Percentiles rank a stretch among this genome's conserved stretches.
phyloP scores from a whole-genome alignment of 1,140 invertebrate genomes.

The Hypsibius dujardini region DNA sequence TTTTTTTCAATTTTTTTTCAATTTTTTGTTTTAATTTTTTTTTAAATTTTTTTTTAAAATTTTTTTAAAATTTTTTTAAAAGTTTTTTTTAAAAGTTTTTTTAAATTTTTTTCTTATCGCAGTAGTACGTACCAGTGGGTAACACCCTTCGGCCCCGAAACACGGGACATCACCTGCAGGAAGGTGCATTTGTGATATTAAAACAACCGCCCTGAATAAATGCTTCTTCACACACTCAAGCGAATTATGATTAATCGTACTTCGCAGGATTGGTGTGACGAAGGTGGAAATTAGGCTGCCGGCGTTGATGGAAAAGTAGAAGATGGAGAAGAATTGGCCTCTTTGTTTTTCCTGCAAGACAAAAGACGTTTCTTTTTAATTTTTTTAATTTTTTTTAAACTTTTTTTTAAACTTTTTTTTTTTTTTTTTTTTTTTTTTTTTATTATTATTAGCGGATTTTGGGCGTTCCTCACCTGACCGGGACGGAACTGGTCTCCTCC shows the following conservation, averaged over 20 bases:
- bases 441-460: no score
- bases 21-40: no score
- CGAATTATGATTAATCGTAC: constrained; percentile 24
- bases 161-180: constrained; percentile 57
- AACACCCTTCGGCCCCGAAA: constrained; percentile 61
- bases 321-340: constrained; percentile 70
- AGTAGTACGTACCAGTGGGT: constrained; percentile 44
- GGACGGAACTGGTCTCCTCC: constrained; percentile 80
- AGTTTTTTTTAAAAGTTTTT: no score
- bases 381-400: no score
- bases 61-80: no score
- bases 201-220: constrained; percentile 27
- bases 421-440: no score
- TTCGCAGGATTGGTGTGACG: constrained; percentile 61
- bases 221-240: not conserved
- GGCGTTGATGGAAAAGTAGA: constrained; percentile 81
- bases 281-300: constrained; percentile 76
- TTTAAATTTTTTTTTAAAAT: no score
- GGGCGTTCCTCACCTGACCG: constrained; percentile 25
- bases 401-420: no score
- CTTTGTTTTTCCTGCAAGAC: constrained; percentile 41
- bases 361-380: no score
- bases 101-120: no score
- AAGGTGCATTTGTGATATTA: no score
- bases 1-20: no score